Evolutionary conservation across 2,888 invertebrate species (phyloP).

Genomic region (Spicauda simplicius): DNA sequence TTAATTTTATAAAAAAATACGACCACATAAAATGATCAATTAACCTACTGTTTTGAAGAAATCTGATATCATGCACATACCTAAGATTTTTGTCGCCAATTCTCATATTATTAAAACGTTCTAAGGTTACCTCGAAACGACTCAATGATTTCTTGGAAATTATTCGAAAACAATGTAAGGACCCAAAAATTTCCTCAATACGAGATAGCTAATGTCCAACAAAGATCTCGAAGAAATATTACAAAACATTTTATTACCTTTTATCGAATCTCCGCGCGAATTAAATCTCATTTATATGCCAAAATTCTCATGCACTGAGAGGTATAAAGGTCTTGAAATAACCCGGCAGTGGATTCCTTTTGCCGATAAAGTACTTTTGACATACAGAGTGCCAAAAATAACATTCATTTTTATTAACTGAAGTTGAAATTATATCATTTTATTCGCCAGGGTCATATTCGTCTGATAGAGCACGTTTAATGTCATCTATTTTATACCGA

Average conservation of each 20-base stretch:
- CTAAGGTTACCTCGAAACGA: too few relatives aligned
- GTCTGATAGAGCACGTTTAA: too few relatives aligned
- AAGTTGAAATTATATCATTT: too few relatives aligned
- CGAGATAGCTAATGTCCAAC: not conserved
- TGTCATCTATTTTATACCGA: too few relatives aligned
- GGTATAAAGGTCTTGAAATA: conserved; percentile 41
- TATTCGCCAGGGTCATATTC: too few relatives aligned
- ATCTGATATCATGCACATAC: too few relatives aligned
- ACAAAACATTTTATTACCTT: conserved; percentile 5
- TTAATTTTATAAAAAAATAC: too few relatives aligned
- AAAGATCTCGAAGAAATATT: conserved; percentile 7
- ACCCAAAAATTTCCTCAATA: not conserved
- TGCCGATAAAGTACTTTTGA: not conserved
- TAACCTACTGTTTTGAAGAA: too few relatives aligned
- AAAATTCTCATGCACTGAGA: conserved; percentile 17
- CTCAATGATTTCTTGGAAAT: not conserved
- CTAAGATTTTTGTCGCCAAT: too few relatives aligned
- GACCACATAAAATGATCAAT: too few relatives aligned
- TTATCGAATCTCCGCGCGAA: not conserved
- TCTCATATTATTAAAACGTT: too few relatives aligned
- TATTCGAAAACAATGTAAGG: not conserved
- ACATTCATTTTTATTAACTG: too few relatives aligned
- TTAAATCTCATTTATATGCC: conserved; percentile 16
- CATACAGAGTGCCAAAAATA: not conserved
- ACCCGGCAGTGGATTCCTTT: conserved; percentile 39